Evolutionary conservation across 2,113 vertebrate genomes (phyloP).

Genomic region (Hippolais icterina): DNA sequence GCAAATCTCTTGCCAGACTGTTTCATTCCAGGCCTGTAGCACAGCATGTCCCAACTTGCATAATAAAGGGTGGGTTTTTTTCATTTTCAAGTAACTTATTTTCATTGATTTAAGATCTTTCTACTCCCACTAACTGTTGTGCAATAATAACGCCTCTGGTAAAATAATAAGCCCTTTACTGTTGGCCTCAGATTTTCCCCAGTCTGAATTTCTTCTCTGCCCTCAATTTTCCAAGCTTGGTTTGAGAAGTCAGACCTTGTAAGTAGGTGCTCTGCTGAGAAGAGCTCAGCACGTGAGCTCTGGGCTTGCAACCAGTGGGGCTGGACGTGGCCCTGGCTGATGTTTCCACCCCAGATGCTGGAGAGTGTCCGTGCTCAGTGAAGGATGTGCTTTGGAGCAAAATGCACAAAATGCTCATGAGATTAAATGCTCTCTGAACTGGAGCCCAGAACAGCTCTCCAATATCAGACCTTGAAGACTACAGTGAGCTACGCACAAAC

Average conservation of each 20-base stretch:
- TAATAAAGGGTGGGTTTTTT: background rate
- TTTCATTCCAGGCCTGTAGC: conserved; percentile 20
- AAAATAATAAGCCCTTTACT: conserved; percentile 23
- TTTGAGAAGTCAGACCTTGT: background rate
- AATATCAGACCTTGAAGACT: background rate
- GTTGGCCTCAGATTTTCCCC: background rate
- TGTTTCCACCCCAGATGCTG: background rate
- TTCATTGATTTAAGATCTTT: conserved; percentile 39
- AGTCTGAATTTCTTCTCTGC: background rate
- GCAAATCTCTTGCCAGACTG: background rate
- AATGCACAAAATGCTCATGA: background rate
- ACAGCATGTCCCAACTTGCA: conserved; percentile 51
- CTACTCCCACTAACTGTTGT: conserved; percentile 15
- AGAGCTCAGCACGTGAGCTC: background rate
- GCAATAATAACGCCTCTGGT: background rate
- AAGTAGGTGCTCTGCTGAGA: background rate
- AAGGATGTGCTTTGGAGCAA: conserved; percentile 1
- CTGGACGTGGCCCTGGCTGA: background rate
- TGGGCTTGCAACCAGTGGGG: background rate
- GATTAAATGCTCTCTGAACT: conserved; percentile 15
- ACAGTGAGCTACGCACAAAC: background rate
- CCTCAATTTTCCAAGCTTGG: background rate
- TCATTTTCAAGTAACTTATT: conserved; percentile 24
- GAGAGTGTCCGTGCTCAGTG: background rate
- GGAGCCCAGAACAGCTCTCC: background rate